A percentile compares a stretch with the other conserved stretches of the same genome.
These are phyloP conservation scores for Catalaphyllia jardinei DNA, from an alignment of 64 coral and sea anemone species.

Conservation along the genomic window DNA sequence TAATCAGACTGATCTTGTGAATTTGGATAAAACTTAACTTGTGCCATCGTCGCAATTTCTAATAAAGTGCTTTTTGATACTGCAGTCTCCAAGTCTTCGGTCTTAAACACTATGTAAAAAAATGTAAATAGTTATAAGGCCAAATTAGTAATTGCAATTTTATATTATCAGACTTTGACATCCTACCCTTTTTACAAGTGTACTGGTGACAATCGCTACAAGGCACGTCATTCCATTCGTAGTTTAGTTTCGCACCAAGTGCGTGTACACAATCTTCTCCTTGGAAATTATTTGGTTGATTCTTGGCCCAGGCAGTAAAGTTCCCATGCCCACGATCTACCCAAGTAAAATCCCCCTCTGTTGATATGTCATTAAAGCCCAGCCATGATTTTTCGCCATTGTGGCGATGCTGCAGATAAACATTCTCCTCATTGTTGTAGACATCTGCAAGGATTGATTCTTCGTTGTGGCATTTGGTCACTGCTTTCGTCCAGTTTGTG, in stretches of 20 bases:
- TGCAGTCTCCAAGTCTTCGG: no score
- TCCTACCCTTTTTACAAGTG: background rate
- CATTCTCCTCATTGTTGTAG: background rate
- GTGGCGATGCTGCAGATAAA: conserved; percentile 1
- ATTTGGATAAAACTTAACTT: no score
- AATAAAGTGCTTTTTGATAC: no score
- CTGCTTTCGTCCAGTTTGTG: background rate
- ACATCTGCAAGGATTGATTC: background rate
- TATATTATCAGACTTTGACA: no score
- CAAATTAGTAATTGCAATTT: no score
- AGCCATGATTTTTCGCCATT: background rate
- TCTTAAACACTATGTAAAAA: no score
- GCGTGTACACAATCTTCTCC: background rate
- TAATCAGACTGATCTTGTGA: no score
- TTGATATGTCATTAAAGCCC: background rate
- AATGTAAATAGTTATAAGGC: no score
- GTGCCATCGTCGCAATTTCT: no score
- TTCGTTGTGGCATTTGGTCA: background rate
- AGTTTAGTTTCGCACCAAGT: background rate
- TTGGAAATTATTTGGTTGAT: background rate
- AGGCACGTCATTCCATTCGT: background rate
- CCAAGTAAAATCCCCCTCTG: background rate
- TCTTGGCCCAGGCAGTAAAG: background rate
- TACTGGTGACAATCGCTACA: background rate
- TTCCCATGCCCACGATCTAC: background rate